A percentile compares a stretch with the other conserved stretches of the same genome.
These are phyloP conservation scores for Gallinago stenura DNA, from an alignment of 2,797 vertebrate genomes.

Conservation along the genomic window DNA sequence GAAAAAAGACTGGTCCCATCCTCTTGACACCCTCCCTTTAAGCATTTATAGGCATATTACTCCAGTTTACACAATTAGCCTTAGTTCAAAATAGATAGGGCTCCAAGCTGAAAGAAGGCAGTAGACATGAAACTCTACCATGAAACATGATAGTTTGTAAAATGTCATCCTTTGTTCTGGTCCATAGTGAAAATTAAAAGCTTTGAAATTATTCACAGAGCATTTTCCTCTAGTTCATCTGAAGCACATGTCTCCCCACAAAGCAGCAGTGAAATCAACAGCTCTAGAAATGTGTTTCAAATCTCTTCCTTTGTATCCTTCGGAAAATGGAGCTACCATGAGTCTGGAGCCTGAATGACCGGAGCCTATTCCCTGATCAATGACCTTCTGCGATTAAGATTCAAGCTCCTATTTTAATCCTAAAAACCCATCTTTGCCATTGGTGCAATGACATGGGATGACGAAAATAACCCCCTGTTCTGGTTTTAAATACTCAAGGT, in stretches of 20 bases:
- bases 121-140: neutral
- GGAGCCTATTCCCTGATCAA: neutral
- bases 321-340: neutral
- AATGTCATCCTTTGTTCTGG: neutral
- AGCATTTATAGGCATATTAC: too few species aligned
- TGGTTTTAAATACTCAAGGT: neutral
- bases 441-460: neutral
- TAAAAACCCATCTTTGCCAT: neutral
- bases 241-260: fast-evolving
- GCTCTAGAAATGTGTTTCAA: neutral
- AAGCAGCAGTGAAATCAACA: neutral
- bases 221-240: neutral
- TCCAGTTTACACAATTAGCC: neutral
- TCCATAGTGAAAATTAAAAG: neutral
- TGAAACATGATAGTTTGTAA: neutral
- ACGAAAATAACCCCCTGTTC: neutral
- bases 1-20: too few species aligned
- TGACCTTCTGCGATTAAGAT: neutral
- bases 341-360: neutral
- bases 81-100: neutral
- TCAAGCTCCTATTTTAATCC: neutral
- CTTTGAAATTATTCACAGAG: neutral
- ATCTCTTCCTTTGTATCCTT: neutral
- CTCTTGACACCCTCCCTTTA: too few species aligned
- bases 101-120: neutral